Base-by-base conservation (phyloP, 2,113 vertebrate species). In the Hyla sarda region DNA sequence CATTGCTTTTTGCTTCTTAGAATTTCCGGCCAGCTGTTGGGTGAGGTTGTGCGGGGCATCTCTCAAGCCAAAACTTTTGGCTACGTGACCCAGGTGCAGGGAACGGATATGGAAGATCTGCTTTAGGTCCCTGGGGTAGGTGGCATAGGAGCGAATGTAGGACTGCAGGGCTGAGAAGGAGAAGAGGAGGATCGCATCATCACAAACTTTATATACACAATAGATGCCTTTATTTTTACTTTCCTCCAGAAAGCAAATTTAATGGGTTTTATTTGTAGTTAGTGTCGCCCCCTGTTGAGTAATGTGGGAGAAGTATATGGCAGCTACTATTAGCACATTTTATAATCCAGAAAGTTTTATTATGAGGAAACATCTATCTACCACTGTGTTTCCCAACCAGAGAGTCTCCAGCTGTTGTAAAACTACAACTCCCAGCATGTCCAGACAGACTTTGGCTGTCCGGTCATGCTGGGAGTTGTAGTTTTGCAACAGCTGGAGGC, bases 31-130 rank as follows among this genome's bases (percentile, higher is more conserved):
- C 81, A 86, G 79, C 0, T 89, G 32, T 69, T 88, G 82, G 19
- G 88, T 87, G 17, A 99, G 95, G 41, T 94, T 95, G 87, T 91
- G 91, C 0, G 98, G 98, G 0, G 97, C 96, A 12, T 99, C 98
- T 88, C 98, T 93, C 30, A 99, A 92, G 74, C 97, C 98, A 6
- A 99, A 99, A 93, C 97, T 99, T 94, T 99, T 99, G 0, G 94
- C 92, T 87, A 94, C 89, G 0, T 99, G 88, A 87, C 93, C 98
- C 60, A 99, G 92, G 89, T 99, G 98, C 50, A 99, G 92, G 19
- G 89, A 85, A 2, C 88, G 93, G 82, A 98, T 92, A 87, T 99
- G 97, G 92, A 99, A 99, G 93, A 99, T 92, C 84, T 96, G 95
- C 89, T 97, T 99, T 87, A 99, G 94, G 89, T 72, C 90, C 89